Percentiles rank a stretch among this genome's conserved stretches.
Conservation (phyloP, 2,888 invertebrate genomes). For the Apocheima hispidaria region DNA sequence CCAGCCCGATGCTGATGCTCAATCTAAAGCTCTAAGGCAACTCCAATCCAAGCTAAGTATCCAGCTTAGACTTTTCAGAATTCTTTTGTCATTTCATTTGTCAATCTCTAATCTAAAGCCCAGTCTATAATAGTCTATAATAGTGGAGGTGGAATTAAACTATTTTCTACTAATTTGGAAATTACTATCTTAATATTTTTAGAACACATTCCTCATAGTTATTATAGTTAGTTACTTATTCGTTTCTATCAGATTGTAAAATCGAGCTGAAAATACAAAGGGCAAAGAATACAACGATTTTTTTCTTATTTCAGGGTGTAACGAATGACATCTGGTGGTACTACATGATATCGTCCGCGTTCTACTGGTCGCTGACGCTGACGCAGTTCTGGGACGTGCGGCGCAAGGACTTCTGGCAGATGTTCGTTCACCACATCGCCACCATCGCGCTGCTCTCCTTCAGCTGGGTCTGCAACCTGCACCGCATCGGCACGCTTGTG, state of each 20-base stretch:
- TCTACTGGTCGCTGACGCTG: constrained; percentile 97
- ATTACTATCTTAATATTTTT: no score
- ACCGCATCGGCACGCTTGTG: constrained; percentile 96
- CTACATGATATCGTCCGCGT: constrained; percentile 97
- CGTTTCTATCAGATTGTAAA: not conserved
- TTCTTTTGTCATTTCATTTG: no score
- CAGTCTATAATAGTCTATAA: not conserved
- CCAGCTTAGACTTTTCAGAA: no score
- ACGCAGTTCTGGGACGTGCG: constrained; percentile 98
- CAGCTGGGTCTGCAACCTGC: constrained; percentile 98
- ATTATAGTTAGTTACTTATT: not conserved
- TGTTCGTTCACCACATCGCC: constrained; percentile 98
- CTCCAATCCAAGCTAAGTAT: no score
- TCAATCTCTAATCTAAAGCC: not conserved
- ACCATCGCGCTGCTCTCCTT: constrained; percentile 95
- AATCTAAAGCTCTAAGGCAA: no score
- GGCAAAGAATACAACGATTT: not conserved
- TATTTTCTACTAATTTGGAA: not conserved
- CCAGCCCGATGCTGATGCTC: no score
- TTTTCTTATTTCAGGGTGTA: constrained; percentile 87
- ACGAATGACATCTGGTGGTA: constrained; percentile 97
- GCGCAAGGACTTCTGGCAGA: constrained; percentile 98
- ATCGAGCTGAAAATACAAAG: not conserved
- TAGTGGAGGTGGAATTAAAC: not conserved
- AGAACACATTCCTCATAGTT: no score